Base-by-base conservation (phyloP, 1,140 invertebrate species). In the Camponotus pennsylvanicus region DNA sequence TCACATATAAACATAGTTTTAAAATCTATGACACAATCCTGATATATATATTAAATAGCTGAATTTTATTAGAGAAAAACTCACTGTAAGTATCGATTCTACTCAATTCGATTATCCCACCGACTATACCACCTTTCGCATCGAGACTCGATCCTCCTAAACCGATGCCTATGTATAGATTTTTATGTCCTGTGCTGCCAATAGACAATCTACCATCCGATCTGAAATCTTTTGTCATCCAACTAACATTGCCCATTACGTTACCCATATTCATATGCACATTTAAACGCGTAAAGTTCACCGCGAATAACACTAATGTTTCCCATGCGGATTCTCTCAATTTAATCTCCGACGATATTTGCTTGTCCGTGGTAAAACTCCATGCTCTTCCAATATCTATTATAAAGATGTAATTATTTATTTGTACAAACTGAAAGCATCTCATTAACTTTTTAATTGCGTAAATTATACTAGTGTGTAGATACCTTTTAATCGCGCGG, bases 241-340 rank as follows among this genome's bases (percentile, higher is more conserved):
- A 99, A 96, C 97, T 97, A 52, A 99, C 98, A 93, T 99, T 99
- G 32, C 99, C 99, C 98, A 99, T 99, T 1, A 99, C 98, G 93
- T 99, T 99, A 27, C 98, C 98, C 98, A 99, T 99, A 95, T 99
- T 99, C 98, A 99, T 99, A 92, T 99, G 98, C 21, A 99, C 98
- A 94, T 99, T 99, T 34, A 99, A 95, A 90, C 98, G 97, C 5
- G 98, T 99, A 91, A 99, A 98, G 95, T 99, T 99, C 13, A 99
- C 97, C 1, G 98, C 98, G 96, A 99, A 99, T 49, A 99, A 95
- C 2, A 99, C 98, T 18, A 99, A 95, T 3, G 99, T 99, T 95
- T 99, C 98, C 99, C 99, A 99, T 27, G 97, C 97, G 3, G 97
- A 93, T 80, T 95, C 95, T 95, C 92, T 94, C 90, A 93, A 89